phyloP scores from a whole-genome alignment of 1,140 invertebrate genomes.

The Brachionus asplanchnoidis region DNA sequence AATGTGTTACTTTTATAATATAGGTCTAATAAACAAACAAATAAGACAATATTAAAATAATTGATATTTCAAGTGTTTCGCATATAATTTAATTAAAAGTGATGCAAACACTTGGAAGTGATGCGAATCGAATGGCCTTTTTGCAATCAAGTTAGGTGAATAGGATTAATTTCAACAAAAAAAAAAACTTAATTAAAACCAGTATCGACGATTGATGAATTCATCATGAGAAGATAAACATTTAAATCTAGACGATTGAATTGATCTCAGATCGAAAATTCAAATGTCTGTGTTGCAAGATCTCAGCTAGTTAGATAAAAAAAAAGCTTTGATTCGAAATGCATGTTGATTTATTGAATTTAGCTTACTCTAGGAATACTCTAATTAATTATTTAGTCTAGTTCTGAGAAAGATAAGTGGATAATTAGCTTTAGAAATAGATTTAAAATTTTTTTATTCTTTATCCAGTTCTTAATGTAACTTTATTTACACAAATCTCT shows the following conservation, averaged over 20 bases:
- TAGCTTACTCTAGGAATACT: background rate
- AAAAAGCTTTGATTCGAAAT: constrained; percentile 6
- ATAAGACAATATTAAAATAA: constrained; percentile 23
- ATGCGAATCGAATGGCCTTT: constrained; percentile 20
- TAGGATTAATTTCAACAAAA: background rate
- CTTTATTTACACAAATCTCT: constrained; percentile 2
- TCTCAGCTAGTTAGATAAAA: constrained; percentile 30
- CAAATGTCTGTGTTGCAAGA: constrained; percentile 31
- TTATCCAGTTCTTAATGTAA: background rate
- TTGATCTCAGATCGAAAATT: constrained; percentile 36
- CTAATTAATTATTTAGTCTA: constrained; percentile 29
- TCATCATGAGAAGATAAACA: constrained; percentile 14
- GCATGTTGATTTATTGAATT: constrained; percentile 29
- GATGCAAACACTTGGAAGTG: constrained; percentile 19
- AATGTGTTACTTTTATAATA: background rate
- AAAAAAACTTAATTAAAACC: constrained; percentile 27
- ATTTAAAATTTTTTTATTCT: background rate
- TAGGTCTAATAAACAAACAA: constrained; percentile 10
- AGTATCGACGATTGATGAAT: constrained; percentile 31
- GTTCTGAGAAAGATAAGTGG: constrained; percentile 21
- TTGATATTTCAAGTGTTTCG: constrained; percentile 39
- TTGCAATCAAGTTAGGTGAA: background rate
- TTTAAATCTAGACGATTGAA: constrained; percentile 8
- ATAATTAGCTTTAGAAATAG: constrained; percentile 7
- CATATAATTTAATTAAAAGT: constrained; percentile 23